phyloP scores from a whole-genome alignment of 1,140 invertebrate species.

The Onthophagus taurus region DNA sequence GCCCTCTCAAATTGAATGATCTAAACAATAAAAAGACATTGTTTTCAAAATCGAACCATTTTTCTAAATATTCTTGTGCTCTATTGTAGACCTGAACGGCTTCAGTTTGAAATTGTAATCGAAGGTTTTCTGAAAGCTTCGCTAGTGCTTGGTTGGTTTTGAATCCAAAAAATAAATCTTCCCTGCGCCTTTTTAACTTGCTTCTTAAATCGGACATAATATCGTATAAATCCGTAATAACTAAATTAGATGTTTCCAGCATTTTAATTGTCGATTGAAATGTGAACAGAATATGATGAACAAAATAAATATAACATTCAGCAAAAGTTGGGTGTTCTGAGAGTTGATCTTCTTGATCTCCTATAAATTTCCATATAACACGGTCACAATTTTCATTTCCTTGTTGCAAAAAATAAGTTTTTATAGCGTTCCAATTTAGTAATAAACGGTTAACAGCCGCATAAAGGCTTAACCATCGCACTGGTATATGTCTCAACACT shows the following conservation, averaged over 20 bases:
- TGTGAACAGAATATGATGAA: constrained; percentile 5
- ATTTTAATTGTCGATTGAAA: constrained; percentile 11
- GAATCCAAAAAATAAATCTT: constrained; percentile 7
- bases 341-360: constrained; percentile 5
- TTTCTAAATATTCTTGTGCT: constrained; percentile 9
- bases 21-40: constrained; percentile 8
- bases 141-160: constrained; percentile 4
- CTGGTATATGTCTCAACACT: constrained; percentile 7
- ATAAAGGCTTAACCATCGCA: constrained; percentile 6
- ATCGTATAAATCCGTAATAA: constrained; percentile 8
- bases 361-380: constrained; percentile 8
- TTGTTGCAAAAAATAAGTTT: constrained; percentile 8
- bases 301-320: constrained; percentile 10
- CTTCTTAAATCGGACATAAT: constrained; percentile 10
- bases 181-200: constrained; percentile 5
- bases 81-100: constrained; percentile 4
- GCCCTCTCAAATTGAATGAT: constrained; percentile 10
- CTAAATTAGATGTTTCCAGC: constrained; percentile 5
- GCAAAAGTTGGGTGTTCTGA: constrained; percentile 10
- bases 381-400: constrained; percentile 2
- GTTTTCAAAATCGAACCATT: constrained; percentile 10
- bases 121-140: constrained; percentile 3
- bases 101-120: constrained; percentile 4
- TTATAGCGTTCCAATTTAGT: constrained; percentile 7
- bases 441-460: constrained; percentile 4